A percentile compares a stretch with the other conserved stretches of the same genome.
Evolutionary conservation across 2,113 vertebrate genomes (phyloP).

Genomic region (Leucoraja erinaceus): DNA sequence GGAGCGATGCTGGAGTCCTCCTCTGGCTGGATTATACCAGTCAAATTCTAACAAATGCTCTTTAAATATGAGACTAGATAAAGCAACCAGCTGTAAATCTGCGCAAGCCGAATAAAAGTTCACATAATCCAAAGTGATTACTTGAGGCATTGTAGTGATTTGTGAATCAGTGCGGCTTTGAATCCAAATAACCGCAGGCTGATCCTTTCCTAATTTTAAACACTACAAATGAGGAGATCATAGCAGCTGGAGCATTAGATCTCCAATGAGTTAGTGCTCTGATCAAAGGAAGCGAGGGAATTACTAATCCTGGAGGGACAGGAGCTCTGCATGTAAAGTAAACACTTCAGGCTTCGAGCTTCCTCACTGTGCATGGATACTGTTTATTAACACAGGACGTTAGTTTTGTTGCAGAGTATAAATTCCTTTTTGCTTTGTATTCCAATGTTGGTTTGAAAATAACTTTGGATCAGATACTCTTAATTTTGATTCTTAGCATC

Average conservation of each 20-base stretch:
- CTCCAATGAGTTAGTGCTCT: slow-evolving; percentile 53
- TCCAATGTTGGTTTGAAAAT: too few species aligned
- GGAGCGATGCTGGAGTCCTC: background rate
- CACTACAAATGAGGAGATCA: slow-evolving; percentile 55
- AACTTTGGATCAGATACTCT: too few species aligned
- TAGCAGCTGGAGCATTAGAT: slow-evolving; percentile 57
- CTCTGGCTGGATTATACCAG: slow-evolving; percentile 56
- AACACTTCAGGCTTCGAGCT: slow-evolving; percentile 44
- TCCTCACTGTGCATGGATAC: too few species aligned
- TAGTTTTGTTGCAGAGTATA: too few species aligned
- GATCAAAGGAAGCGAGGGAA: slow-evolving; percentile 61
- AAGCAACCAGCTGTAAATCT: slow-evolving; percentile 63
- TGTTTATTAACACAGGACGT: too few species aligned
- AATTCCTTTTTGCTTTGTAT: too few species aligned
- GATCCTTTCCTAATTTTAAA: slow-evolving; percentile 73
- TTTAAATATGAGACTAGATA: slow-evolving; percentile 55
- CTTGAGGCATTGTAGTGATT: slow-evolving; percentile 58
- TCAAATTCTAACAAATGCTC: slow-evolving; percentile 63
- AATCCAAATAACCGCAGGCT: slow-evolving; percentile 61
- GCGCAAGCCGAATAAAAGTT: slow-evolving; percentile 56
- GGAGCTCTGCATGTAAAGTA: slow-evolving; percentile 45
- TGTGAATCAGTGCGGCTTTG: slow-evolving; percentile 46
- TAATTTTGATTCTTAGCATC: too few species aligned
- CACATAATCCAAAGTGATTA: slow-evolving; percentile 61
- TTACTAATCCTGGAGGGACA: slow-evolving; percentile 55